phyloP scores from a whole-genome alignment of 2,888 invertebrate genomes.

The Synanthedon formicaeformis region DNA sequence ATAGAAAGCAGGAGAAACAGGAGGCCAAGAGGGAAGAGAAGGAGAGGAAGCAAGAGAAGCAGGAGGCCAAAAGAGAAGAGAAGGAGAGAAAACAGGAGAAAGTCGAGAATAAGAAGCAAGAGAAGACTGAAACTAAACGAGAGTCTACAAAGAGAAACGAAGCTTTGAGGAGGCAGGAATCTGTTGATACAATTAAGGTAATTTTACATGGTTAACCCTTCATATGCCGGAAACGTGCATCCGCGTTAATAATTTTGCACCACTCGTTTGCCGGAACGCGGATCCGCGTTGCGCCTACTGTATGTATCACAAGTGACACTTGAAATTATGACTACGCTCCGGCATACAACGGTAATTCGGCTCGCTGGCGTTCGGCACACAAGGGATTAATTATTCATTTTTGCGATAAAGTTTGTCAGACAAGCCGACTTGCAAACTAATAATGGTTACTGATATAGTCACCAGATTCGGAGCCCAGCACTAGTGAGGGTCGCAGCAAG shows the following conservation, averaged over 20 bases:
- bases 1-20: conserved; percentile 42
- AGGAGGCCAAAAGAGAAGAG: conserved; percentile 22
- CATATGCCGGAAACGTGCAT: too few relatives aligned
- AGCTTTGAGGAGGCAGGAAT: conserved; percentile 42
- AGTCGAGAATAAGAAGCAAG: conserved; percentile 10
- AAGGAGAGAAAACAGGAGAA: conserved; percentile 18
- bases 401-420: too few relatives aligned
- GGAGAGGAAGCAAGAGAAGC: conserved; percentile 8
- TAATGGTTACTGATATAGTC: conserved; percentile 20
- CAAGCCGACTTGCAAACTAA: too few relatives aligned
- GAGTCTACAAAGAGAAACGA: conserved; percentile 48
- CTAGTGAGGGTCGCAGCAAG: conserved; percentile 24
- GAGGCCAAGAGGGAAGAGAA: conserved; percentile 25
- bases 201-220: too few relatives aligned
- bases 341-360: too few relatives aligned
- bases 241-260: too few relatives aligned
- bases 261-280: too few relatives aligned
- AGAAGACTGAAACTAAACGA: conserved; percentile 32
- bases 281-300: too few relatives aligned
- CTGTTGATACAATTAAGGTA: conserved; percentile 51
- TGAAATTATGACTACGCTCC: too few relatives aligned
- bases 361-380: too few relatives aligned
- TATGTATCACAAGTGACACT: too few relatives aligned
- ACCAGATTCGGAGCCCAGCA: conserved; percentile 29
- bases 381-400: too few relatives aligned